Conservation (phyloP, 2,888 invertebrate genomes). For the Cyclophora albipunctata region DNA sequence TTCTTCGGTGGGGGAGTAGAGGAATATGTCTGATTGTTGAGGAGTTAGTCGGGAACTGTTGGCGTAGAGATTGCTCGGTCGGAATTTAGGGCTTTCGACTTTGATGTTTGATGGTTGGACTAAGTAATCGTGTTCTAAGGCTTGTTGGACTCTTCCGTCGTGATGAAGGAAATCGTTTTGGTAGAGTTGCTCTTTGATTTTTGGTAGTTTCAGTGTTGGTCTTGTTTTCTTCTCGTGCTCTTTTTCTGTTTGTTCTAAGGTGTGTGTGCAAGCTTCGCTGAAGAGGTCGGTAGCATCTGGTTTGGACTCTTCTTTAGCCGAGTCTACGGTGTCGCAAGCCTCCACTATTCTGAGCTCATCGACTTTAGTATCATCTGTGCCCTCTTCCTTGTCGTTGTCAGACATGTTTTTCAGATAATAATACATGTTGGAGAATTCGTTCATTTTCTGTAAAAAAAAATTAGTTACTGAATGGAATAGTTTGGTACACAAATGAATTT, state of each 20-base stretch:
- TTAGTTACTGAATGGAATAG: no score
- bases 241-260: constrained; percentile 45
- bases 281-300: constrained; percentile 42
- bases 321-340: constrained; percentile 58
- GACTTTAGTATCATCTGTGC: constrained; percentile 57
- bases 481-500: no score
- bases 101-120: constrained; percentile 79
- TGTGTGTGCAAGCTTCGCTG: constrained; percentile 66
- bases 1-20: constrained; percentile 71
- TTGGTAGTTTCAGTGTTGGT: constrained; percentile 59
- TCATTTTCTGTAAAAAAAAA: constrained; percentile 81
- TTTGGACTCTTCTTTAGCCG: constrained; percentile 32
- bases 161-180: constrained; percentile 62
- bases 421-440: constrained; percentile 90
- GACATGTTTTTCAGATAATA: constrained; percentile 88
- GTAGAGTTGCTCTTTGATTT: constrained; percentile 63
- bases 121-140: constrained; percentile 74
- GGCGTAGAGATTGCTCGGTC: constrained; percentile 65
- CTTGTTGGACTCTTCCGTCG: constrained; percentile 63
- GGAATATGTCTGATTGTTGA: constrained; percentile 59
- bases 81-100: constrained; percentile 66
- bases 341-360: constrained; percentile 62
- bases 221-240: constrained; percentile 56
- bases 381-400: constrained; percentile 72
- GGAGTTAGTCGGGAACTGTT: constrained; percentile 63